Percentiles rank a stretch among this genome's conserved stretches.
phyloP scores from a whole-genome alignment of 2,113 vertebrate genomes.

The Glaucomys volans region DNA sequence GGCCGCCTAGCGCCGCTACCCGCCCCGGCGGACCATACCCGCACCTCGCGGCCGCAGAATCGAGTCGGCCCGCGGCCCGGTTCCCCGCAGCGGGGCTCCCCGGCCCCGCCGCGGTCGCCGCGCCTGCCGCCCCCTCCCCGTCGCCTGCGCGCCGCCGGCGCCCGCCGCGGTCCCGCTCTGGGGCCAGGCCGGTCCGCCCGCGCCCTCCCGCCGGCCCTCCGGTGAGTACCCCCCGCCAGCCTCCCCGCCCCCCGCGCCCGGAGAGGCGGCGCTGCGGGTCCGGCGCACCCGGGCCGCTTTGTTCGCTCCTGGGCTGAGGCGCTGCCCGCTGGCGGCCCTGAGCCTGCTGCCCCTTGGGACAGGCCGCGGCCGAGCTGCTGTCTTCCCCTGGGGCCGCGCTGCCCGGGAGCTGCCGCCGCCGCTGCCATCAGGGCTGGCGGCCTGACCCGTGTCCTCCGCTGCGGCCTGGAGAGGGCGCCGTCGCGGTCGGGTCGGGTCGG shows the following conservation, averaged over 20 bases:
- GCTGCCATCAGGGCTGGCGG: background rate
- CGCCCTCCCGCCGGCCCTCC: background rate
- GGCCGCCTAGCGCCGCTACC: conserved; percentile 69
- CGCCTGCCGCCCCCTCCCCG: background rate
- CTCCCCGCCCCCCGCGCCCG: background rate
- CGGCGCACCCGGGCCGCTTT: conserved; percentile 45
- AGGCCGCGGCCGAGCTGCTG: conserved; percentile 75
- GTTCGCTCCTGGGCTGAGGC: conserved; percentile 53
- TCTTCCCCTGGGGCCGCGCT: background rate
- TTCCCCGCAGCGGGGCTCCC: background rate
- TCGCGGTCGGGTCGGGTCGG: background rate
- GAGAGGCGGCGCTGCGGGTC: background rate
- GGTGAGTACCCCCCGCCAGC: conserved; percentile 53
- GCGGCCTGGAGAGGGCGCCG: conserved; percentile 73
- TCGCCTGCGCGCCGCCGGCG: background rate
- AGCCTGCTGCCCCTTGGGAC: conserved; percentile 32
- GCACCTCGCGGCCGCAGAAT: conserved; percentile 9
- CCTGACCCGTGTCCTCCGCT: background rate
- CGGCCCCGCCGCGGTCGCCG: background rate
- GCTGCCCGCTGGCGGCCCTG: conserved; percentile 62
- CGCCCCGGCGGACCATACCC: conserved; percentile 7
- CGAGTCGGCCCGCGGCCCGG: background rate
- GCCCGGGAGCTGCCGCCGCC: background rate
- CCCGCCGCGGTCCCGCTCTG: background rate
- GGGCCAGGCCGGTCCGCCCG: too few relatives aligned